These are phyloP conservation scores for Ethmia dodecea DNA, from an alignment of 2,888 invertebrate species.

Conservation along the genomic window DNA sequence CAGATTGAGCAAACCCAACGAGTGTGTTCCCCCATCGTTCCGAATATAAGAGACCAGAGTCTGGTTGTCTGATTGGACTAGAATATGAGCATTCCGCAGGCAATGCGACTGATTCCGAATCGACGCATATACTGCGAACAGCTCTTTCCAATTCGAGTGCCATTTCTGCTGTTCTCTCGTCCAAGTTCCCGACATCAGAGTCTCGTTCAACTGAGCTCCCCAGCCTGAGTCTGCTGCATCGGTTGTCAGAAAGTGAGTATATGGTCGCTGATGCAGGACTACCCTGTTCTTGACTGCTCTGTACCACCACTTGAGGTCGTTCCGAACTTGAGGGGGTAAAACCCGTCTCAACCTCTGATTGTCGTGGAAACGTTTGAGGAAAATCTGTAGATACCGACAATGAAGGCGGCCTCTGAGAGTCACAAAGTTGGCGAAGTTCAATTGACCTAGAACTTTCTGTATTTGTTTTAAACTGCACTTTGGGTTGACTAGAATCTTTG, in stretches of 20 bases:
- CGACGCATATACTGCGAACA: constrained; percentile 19
- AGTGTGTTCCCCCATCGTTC: constrained; percentile 25
- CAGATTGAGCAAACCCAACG: not conserved
- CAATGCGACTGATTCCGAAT: constrained; percentile 5
- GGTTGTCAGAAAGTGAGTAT: constrained; percentile 18
- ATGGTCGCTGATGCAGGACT: constrained; percentile 5
- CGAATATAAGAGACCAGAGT: constrained; percentile 18
- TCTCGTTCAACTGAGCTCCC: constrained; percentile 19
- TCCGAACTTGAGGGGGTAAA: constrained; percentile 9
- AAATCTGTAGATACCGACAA: not conserved
- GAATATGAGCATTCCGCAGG: constrained; percentile 9
- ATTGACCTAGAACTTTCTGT: not conserved
- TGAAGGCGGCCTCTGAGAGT: constrained; percentile 1
- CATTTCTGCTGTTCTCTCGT: constrained; percentile 9
- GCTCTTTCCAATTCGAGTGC: constrained; percentile 22
- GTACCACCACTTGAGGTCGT: constrained; percentile 17
- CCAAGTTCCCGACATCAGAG: constrained; percentile 16
- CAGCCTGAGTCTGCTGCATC: constrained; percentile 17
- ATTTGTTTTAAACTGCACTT: constrained; percentile 1
- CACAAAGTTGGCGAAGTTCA: constrained; percentile 1
- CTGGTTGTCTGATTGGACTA: constrained; percentile 19
- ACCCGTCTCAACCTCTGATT: not conserved
- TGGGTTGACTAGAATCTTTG: constrained; percentile 8
- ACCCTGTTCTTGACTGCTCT: constrained; percentile 7
- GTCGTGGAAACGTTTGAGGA: no score